Evolutionary conservation across 2,113 vertebrate genomes (phyloP).

Genomic region (Oncorhynchus mykiss): DNA sequence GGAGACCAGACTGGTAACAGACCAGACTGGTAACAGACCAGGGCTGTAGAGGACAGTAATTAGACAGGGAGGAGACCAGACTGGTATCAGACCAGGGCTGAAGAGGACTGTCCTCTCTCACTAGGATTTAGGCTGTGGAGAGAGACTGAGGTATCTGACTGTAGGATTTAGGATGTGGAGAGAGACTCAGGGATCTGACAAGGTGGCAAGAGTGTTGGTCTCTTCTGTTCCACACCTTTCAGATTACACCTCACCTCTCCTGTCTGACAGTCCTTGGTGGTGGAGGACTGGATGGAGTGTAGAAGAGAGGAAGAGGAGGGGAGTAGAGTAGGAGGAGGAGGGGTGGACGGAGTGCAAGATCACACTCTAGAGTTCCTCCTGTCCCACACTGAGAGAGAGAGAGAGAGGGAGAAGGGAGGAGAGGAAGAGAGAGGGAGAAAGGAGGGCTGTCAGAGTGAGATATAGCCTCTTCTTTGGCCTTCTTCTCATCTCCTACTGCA

Average conservation of each 20-base stretch:
- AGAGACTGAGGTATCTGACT: fast-evolving
- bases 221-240: neutral
- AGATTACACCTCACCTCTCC: neutral
- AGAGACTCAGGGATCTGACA: neutral
- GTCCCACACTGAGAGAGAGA: too few relatives aligned
- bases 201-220: neutral
- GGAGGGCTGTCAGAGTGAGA: neutral
- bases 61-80: too few relatives aligned
- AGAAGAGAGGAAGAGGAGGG: neutral
- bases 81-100: too few relatives aligned
- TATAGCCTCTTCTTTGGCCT: neutral
- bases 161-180: neutral
- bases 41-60: too few relatives aligned
- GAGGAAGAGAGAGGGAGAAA: too few relatives aligned
- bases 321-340: neutral
- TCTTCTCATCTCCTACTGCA: neutral
- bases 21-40: too few relatives aligned
- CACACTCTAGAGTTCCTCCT: too few relatives aligned
- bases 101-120: too few relatives aligned
- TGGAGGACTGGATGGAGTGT: neutral
- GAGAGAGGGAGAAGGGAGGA: too few relatives aligned
- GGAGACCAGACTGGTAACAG: too few relatives aligned
- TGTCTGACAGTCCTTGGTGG: too few relatives aligned
- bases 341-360: neutral
- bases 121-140: neutral